A percentile compares a stretch with the other conserved stretches of the same genome.
phyloP scores from a whole-genome alignment of 2,888 invertebrate genomes.

The Cyaniris semiargus region DNA sequence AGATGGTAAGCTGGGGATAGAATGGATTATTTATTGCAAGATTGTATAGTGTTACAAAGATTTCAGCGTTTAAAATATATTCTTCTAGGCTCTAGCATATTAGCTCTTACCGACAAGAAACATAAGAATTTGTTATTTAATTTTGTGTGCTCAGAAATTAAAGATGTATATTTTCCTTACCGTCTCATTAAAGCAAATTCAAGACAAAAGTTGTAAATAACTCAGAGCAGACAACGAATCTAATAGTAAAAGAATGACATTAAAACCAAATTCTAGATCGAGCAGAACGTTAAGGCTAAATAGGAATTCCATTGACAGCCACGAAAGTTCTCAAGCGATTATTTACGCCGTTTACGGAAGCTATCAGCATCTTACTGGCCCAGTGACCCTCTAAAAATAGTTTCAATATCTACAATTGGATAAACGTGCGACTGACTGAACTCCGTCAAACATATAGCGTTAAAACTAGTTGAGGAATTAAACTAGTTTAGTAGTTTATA shows the following conservation, averaged over 20 bases:
- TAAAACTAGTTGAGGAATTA: background rate
- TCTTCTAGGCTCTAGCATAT: too few relatives aligned
- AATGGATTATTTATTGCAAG: too few relatives aligned
- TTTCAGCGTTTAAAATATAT: too few relatives aligned
- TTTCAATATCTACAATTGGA: background rate
- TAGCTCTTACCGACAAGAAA: too few relatives aligned
- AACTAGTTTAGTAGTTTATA: background rate
- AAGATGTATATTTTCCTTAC: too few relatives aligned
- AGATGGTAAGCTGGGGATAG: too few relatives aligned
- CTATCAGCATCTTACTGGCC: background rate
- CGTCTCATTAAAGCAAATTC: too few relatives aligned
- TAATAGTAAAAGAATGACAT: background rate
- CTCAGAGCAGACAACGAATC: background rate
- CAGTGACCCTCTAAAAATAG: conserved; percentile 7
- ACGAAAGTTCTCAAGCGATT: conserved; percentile 16
- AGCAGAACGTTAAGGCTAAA: background rate
- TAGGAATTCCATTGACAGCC: background rate
- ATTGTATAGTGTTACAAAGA: background rate
- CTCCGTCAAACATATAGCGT: background rate
- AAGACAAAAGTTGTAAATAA: too few relatives aligned
- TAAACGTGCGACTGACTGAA: background rate
- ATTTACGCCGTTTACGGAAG: background rate
- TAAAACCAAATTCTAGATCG: background rate
- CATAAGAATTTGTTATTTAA: too few relatives aligned
- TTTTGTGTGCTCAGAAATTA: too few relatives aligned